These are phyloP conservation scores for Phycodurus eques DNA, from an alignment of 2,113 vertebrate species.

Conservation along the genomic window DNA sequence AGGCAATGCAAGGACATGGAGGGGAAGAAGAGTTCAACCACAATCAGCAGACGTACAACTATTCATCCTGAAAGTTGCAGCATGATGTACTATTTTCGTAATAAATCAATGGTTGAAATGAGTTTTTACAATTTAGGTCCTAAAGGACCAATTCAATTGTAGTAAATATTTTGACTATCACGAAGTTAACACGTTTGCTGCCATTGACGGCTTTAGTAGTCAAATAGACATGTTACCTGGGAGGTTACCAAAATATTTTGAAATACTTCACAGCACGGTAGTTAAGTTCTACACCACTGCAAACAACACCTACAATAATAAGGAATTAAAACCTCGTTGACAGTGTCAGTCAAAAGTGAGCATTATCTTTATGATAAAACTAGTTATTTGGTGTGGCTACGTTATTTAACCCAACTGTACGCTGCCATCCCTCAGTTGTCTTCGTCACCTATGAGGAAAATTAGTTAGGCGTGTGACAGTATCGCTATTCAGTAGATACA, in stretches of 20 bases:
- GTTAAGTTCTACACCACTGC: no score
- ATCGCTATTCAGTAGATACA: conserved; percentile 9
- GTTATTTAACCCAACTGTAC: not conserved
- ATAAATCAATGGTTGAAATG: not conserved
- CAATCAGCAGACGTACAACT: not conserved
- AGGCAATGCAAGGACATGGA: conserved; percentile 1
- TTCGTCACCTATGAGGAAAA: not conserved
- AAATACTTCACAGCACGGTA: no score
- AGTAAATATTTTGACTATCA: no score
- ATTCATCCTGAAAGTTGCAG: not conserved
- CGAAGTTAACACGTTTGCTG: not conserved
- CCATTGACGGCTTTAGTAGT: not conserved
- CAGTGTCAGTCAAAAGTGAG: not conserved
- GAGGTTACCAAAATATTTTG: no score
- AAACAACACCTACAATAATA: not conserved
- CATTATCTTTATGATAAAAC: not conserved
- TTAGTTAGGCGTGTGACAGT: not conserved
- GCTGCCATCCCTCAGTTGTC: not conserved
- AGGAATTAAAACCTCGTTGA: no score
- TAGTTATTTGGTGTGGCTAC: no score
- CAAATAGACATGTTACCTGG: no score
- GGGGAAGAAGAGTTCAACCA: conserved; percentile 1
- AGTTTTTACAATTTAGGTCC: not conserved
- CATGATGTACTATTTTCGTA: not conserved
- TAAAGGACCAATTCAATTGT: no score